A percentile compares a stretch with the other conserved stretches of the same genome.
phyloP scores from a whole-genome alignment of 2,797 vertebrate genomes.

The Acanthiza pusilla region DNA sequence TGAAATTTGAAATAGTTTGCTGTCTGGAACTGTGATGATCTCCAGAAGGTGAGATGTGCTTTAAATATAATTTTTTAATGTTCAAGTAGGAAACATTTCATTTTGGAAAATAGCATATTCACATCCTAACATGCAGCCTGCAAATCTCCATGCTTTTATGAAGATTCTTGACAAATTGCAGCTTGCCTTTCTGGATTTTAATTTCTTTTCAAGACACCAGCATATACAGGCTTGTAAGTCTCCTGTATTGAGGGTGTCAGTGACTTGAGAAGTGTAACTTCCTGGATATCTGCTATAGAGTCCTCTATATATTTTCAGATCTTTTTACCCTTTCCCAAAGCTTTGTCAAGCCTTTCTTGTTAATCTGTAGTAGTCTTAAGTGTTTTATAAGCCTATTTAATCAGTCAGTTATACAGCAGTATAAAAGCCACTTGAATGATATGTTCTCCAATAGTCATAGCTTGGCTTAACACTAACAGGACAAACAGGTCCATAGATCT shows the following conservation, averaged over 20 bases:
- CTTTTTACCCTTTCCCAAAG: neutral
- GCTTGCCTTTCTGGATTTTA: neutral
- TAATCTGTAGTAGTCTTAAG: neutral
- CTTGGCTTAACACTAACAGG: neutral
- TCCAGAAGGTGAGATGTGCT: neutral
- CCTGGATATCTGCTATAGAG: neutral
- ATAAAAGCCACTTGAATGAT: slow-evolving; percentile 16
- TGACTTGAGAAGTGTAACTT: neutral
- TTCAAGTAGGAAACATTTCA: neutral
- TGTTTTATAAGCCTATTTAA: slow-evolving; percentile 19
- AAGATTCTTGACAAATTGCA: neutral
- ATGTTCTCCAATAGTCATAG: neutral
- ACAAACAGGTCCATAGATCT: slow-evolving; percentile 25
- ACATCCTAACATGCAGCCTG: neutral
- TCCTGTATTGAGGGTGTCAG: neutral
- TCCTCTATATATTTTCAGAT: neutral
- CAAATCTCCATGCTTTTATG: neutral
- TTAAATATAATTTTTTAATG: neutral
- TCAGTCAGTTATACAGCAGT: neutral
- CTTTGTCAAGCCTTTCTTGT: neutral
- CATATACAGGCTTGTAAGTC: neutral
- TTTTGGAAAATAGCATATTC: neutral
- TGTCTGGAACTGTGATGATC: neutral
- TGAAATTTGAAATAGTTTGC: neutral
- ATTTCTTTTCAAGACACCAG: neutral